These are phyloP conservation scores for Heliconius nattereri DNA, from an alignment of 1,140 invertebrate species.

Conservation along the genomic window DNA sequence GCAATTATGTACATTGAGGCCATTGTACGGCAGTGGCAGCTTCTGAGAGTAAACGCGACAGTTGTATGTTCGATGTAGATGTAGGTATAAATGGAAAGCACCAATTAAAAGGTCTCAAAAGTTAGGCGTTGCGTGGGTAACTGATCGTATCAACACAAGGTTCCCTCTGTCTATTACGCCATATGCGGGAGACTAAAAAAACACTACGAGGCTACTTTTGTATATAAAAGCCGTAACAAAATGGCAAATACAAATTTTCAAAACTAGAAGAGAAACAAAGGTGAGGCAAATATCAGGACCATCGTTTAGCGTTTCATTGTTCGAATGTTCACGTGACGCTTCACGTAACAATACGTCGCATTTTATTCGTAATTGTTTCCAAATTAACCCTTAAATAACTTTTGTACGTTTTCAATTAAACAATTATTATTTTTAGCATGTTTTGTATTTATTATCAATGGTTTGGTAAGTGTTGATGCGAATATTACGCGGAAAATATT, in stretches of 20 bases:
- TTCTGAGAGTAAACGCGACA: too few species aligned
- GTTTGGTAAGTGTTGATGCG: too few species aligned
- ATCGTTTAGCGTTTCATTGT: slow-evolving; percentile 4
- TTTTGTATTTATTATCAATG: neutral
- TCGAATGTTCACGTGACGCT: neutral
- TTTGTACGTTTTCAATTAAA: neutral
- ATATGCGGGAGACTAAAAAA: neutral
- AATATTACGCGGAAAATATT: too few species aligned
- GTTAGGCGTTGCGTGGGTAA: too few species aligned
- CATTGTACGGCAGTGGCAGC: too few species aligned
- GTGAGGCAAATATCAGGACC: slow-evolving; percentile 5
- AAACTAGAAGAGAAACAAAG: slow-evolving; percentile 6
- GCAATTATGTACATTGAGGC: too few species aligned
- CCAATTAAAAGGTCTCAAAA: too few species aligned
- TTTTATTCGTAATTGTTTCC: slow-evolving; percentile 34
- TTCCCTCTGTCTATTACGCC: too few species aligned
- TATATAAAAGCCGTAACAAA: neutral
- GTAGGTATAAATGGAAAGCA: too few species aligned
- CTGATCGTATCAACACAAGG: too few species aligned
- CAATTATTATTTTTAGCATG: neutral
- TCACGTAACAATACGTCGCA: slow-evolving; percentile 7
- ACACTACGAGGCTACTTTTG: neutral
- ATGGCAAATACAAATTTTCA: neutral
- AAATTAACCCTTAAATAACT: slow-evolving; percentile 25
- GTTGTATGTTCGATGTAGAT: too few species aligned